Conservation (phyloP, 2,113 vertebrate genomes). For the Xyrauchen texanus region DNA sequence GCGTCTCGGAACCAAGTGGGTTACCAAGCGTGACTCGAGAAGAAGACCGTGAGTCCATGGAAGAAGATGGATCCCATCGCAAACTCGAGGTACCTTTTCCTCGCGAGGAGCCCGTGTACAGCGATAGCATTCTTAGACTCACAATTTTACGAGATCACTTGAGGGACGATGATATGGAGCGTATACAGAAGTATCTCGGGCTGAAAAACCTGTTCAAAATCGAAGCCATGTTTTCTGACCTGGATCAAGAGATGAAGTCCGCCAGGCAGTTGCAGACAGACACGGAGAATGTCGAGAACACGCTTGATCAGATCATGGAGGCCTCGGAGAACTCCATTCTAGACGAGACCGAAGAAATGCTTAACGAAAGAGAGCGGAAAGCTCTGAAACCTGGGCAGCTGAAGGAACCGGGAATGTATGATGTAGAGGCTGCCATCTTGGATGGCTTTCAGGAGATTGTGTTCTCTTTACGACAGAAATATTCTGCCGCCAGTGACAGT, state of each 20-base stretch:
- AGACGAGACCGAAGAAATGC: slow-evolving; percentile 79
- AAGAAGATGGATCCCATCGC: neutral
- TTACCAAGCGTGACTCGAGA: neutral
- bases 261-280: slow-evolving; percentile 61
- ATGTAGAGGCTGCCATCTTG: slow-evolving; percentile 81
- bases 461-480: slow-evolving; percentile 84
- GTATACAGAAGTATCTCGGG: slow-evolving; percentile 78
- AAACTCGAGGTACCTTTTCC: neutral
- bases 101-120: slow-evolving; percentile 64
- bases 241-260: slow-evolving; percentile 79
- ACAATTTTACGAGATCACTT: slow-evolving; percentile 80
- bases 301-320: slow-evolving; percentile 84
- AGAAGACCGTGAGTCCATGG: neutral
- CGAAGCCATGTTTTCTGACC: slow-evolving; percentile 83
- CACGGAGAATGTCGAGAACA: slow-evolving; percentile 73
- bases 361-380: slow-evolving; percentile 72
- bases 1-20: neutral
- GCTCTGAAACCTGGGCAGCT: slow-evolving; percentile 57
- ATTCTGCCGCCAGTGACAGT: slow-evolving; percentile 74
- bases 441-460: slow-evolving; percentile 90
- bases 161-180: slow-evolving; percentile 71
- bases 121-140: slow-evolving; percentile 67
- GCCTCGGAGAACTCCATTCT: slow-evolving; percentile 82
- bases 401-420: slow-evolving; percentile 67
- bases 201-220: slow-evolving; percentile 74